phyloP scores from a whole-genome alignment of 1,140 invertebrate species.

The Gyrodactylus salaris region DNA sequence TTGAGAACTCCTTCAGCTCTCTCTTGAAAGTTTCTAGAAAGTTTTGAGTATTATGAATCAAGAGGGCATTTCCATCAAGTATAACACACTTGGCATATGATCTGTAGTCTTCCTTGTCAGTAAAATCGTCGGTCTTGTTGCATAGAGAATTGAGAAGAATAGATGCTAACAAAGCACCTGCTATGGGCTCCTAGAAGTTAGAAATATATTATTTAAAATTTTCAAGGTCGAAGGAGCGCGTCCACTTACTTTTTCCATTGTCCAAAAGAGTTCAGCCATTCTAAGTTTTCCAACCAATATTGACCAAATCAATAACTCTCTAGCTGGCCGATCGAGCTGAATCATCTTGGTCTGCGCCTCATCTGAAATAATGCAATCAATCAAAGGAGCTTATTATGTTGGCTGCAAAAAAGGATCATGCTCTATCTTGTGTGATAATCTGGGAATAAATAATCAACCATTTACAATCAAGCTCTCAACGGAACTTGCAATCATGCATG shows the following conservation, averaged over 20 bases:
- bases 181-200: constrained; percentile 13
- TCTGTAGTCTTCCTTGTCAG: constrained; percentile 6
- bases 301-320: constrained; percentile 21
- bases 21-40: constrained; percentile 2
- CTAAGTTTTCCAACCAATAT: constrained; percentile 17
- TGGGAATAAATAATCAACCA: too few relatives aligned
- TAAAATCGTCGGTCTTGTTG: constrained; percentile 6
- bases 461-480: too few relatives aligned
- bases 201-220: not conserved
- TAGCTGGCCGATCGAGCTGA: constrained; percentile 9
- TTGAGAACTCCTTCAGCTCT: constrained; percentile 13
- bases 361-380: not conserved
- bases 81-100: not conserved
- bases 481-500: too few relatives aligned
- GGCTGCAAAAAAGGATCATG: too few relatives aligned
- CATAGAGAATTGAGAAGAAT: constrained; percentile 13
- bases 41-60: not conserved
- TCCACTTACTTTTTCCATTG: constrained; percentile 5
- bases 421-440: too few relatives aligned
- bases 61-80: not conserved
- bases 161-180: constrained; percentile 15
- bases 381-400: too few relatives aligned
- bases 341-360: constrained; percentile 1
- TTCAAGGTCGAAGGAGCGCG: too few relatives aligned
- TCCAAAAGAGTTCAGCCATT: constrained; percentile 14